Evolutionary conservation across 2,113 vertebrate species (phyloP).

Genomic region (Bujurquina vittata): DNA sequence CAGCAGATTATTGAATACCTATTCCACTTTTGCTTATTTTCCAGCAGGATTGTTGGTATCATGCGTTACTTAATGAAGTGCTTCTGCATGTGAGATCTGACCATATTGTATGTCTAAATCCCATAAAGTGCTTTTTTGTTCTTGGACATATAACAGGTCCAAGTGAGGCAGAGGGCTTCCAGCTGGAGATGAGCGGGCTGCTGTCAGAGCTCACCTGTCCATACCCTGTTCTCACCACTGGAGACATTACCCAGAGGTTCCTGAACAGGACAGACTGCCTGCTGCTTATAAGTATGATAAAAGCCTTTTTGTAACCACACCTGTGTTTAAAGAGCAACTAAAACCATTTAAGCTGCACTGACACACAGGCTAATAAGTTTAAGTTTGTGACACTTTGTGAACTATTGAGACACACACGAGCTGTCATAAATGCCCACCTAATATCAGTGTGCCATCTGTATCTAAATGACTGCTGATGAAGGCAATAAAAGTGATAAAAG

Average conservation of each 20-base stretch:
- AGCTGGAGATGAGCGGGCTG: slow-evolving; percentile 95
- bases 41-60: neutral
- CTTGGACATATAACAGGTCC: slow-evolving; percentile 81
- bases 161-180: slow-evolving; percentile 92
- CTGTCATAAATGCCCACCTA: too few relatives aligned
- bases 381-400: neutral
- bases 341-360: neutral
- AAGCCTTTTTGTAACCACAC: neutral
- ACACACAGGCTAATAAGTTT: neutral
- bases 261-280: slow-evolving; percentile 91
- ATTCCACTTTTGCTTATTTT: neutral
- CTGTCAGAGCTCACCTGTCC: slow-evolving; percentile 94
- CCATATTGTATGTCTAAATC: neutral
- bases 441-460: neutral
- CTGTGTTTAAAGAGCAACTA: neutral
- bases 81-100: neutral
- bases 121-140: neutral
- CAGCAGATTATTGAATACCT: neutral
- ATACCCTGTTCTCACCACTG: slow-evolving; percentile 87
- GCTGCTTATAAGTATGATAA: slow-evolving; percentile 91
- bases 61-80: neutral
- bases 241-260: slow-evolving; percentile 92
- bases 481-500: neutral
- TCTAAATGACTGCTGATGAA: neutral
- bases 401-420: neutral